Evolutionary conservation across 1,140 invertebrate species (phyloP), one percentile per base, ranked within the genome.

Genomic region (Limonius californicus): DNA sequence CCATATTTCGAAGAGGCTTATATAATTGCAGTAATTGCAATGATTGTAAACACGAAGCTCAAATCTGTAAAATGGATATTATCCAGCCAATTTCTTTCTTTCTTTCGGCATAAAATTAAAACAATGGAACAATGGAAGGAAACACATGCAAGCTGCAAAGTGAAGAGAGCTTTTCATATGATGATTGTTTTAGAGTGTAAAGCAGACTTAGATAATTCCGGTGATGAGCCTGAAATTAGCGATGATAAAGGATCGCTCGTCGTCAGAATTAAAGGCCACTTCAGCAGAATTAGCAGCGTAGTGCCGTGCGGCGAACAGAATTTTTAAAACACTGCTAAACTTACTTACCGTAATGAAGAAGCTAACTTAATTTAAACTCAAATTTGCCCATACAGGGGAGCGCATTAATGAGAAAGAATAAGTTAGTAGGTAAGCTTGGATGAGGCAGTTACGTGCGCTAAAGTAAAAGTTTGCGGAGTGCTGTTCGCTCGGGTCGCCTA

Each of bases 391-490:
- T 57, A 42, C 61, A 63, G 63, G 57, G 65, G 53, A 67, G 53
- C 39, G 57, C 65, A 66, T 63, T 70, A 70, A 70, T 67, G 67
- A 69, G 69, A 70, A 70, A 70, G 69, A 70, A 70, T 69, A 70
- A 70, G 69, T 70, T 70, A 70, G 69, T 70, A 70, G 69, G 65
- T 70, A 57, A 64, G 45, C 64, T 67, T 69, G 64, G 53, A 50
- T 45, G 59, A 56, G 39, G 66, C 53, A 18, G 30, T 60, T 39
- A 61, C 57, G 57, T 16, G 61, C 47, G 23, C 43, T 55, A 62
- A 62, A 65, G 63, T 63, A 66, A 70, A 71, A 68, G 64, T 71
- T 66, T 68, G 53, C 53, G 54, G 50, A 59, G 45, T 55, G 62
- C 57, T 61, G 32, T 21, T 19, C 45, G 45, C 53, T 55, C 59